Percentiles rank a stretch among this genome's conserved stretches.
phyloP scores from a whole-genome alignment of 2,888 invertebrate genomes.

The Phaonia tiefii region DNA sequence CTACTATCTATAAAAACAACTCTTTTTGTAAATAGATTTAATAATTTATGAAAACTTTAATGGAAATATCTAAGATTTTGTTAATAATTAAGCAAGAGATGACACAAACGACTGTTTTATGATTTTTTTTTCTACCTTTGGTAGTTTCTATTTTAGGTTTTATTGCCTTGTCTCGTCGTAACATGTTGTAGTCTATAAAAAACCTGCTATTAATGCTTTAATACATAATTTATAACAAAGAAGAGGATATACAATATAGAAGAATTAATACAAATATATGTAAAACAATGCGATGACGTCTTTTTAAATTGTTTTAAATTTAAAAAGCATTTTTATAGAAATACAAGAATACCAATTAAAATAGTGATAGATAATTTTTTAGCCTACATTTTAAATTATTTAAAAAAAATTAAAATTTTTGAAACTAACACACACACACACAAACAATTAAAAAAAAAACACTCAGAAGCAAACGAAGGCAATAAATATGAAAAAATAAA shows the following conservation, averaged over 20 bases:
- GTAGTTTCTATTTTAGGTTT: conserved; percentile 13
- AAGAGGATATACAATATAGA: conserved; percentile 14
- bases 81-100: conserved; percentile 9
- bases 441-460: conserved; percentile 13
- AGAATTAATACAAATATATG: conserved; percentile 36
- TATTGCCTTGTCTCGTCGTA: neutral
- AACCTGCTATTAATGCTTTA: conserved; percentile 15
- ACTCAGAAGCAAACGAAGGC: conserved; percentile 59
- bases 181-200: neutral
- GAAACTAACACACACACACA: conserved; percentile 10
- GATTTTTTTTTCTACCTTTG: neutral
- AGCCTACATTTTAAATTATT: conserved; percentile 45
- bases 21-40: conserved; percentile 29
- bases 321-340: conserved; percentile 48
- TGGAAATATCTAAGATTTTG: neutral
- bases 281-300: conserved; percentile 17
- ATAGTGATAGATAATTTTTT: conserved; percentile 53
- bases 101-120: conserved; percentile 12
- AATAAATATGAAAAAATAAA: conserved; percentile 55
- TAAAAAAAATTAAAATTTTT: conserved; percentile 24
- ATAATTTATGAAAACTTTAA: neutral
- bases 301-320: conserved; percentile 67
- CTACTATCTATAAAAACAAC: conserved; percentile 21
- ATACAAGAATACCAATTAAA: neutral
- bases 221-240: conserved; percentile 1